Evolutionary conservation across 2,888 invertebrate genomes (phyloP).

Genomic region (Sabatieria punctata): DNA sequence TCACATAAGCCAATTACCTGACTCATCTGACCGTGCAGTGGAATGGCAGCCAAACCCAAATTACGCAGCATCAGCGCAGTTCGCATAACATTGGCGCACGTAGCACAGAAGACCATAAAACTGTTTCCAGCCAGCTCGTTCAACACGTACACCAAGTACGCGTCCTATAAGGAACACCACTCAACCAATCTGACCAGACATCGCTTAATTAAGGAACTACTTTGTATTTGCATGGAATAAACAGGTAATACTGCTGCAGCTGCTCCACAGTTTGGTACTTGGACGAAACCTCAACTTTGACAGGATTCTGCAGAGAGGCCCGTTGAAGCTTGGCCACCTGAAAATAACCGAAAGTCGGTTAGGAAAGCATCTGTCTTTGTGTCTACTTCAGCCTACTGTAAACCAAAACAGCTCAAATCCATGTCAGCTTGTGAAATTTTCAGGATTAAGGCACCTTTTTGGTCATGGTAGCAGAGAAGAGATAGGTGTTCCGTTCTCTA

Average conservation of each 20-base stretch:
- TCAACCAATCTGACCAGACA: not conserved
- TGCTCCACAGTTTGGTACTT: slow-evolving; percentile 97
- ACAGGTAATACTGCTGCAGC: slow-evolving; percentile 78
- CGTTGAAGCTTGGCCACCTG: slow-evolving; percentile 74
- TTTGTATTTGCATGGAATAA: slow-evolving; percentile 88
- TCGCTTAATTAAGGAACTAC: slow-evolving; percentile 35
- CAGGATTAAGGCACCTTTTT: no score
- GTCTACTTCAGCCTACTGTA: not conserved
- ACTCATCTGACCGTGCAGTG: slow-evolving; percentile 96
- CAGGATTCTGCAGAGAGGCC: slow-evolving; percentile 80
- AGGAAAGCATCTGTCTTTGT: no score
- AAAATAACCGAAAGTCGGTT: not conserved
- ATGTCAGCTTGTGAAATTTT: not conserved
- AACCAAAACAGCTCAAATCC: not conserved
- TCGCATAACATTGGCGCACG: slow-evolving; percentile 76
- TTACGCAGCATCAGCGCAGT: slow-evolving; percentile 71
- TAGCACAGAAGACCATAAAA: slow-evolving; percentile 90
- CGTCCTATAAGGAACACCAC: slow-evolving; percentile 48
- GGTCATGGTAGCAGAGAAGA: slow-evolving; percentile 99
- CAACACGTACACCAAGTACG: slow-evolving; percentile 79
- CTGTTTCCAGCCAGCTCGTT: slow-evolving; percentile 82
- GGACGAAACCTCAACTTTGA: slow-evolving; percentile 79
- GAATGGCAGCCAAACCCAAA: slow-evolving; percentile 79
- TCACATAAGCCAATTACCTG: slow-evolving; percentile 46
- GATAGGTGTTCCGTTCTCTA: slow-evolving; percentile 66